Evolutionary conservation across 2,888 invertebrate species (phyloP), one percentile per base, ranked within the genome.

Genomic region (Agriopis leucophaearia): DNA sequence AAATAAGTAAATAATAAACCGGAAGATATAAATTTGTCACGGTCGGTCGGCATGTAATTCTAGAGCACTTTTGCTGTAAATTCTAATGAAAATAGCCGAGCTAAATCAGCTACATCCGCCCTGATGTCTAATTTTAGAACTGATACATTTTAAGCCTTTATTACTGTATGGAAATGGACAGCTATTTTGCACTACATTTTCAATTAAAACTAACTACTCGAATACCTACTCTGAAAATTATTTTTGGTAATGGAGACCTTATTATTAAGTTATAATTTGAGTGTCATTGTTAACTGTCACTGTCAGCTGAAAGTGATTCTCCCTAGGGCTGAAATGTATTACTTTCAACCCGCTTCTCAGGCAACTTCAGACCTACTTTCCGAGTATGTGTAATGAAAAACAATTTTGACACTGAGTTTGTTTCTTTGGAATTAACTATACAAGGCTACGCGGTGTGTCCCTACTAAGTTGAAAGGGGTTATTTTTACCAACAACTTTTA

Each of bases 61-160:
- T 59, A 52, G 59, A 62, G 35, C 35, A 8, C 16, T 57, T 27
- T 66, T 55, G 54, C 57, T 50, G 55, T 18, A 55, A 55, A 44
- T 47, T 58, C 27, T 71, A 74, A 79, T 79, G 78, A 75, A 77
- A 77, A 80, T 72, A 74, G 74, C 69, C 61, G 74, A 68, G 71
- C 71, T 72, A 78, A 81, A 81, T 78, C 69, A 75, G 62, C 72
- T 70, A 73, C 83, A 78, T 83, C 82, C 81, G 78, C 68, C 42
- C 66, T 75, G 69, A 74, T 58, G 74, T 78, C 76, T 82, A 81
- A 77, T 77, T 78, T 78, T 78, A 81, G 80, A 70, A 62, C 62
- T 69, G 70, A 71, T 69, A 69, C 71, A 72, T 73, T 72, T 71
- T 70, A 72, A 54, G 54, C 57, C 13, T n/a, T 18, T 9, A 55